Evolutionary conservation across 2,797 vertebrate genomes (phyloP).

Genomic region (Anas acuta): DNA sequence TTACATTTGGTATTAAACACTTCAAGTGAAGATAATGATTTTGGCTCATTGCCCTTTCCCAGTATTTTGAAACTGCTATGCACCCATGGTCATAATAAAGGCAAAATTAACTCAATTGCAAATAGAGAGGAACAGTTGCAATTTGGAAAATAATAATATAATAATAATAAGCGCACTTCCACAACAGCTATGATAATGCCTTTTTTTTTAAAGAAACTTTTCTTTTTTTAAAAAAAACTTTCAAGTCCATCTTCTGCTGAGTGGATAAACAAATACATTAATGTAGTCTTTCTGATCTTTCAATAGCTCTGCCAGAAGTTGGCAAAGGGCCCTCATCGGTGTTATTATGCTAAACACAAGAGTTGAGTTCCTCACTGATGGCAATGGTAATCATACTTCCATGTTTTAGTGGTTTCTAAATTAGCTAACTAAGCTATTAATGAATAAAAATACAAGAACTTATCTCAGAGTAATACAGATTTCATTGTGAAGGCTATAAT

Average conservation of each 20-base stretch:
- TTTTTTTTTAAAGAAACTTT: neutral
- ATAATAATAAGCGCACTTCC: neutral
- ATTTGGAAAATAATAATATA: neutral
- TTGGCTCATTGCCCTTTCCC: conserved; percentile 52
- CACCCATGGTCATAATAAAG: conserved; percentile 26
- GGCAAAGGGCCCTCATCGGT: neutral
- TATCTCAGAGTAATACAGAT: neutral
- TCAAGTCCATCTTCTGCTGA: neutral
- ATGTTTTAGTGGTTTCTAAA: neutral
- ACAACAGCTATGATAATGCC: neutral
- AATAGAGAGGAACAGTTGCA: neutral
- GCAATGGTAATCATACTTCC: neutral
- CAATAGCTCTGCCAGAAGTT: neutral
- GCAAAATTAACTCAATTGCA: conserved; percentile 17
- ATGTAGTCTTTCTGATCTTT: neutral
- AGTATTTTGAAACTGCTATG: conserved; percentile 44
- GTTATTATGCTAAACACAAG: neutral
- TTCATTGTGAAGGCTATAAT: neutral
- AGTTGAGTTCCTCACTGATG: neutral
- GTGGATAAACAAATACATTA: neutral
- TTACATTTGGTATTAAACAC: conserved; percentile 55
- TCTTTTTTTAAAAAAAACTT: neutral
- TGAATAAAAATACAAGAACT: neutral
- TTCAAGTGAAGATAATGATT: conserved; percentile 62
- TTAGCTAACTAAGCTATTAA: neutral